Conservation (phyloP, 23 tunicate genomes). For the Botrylloides violaceus region DNA sequence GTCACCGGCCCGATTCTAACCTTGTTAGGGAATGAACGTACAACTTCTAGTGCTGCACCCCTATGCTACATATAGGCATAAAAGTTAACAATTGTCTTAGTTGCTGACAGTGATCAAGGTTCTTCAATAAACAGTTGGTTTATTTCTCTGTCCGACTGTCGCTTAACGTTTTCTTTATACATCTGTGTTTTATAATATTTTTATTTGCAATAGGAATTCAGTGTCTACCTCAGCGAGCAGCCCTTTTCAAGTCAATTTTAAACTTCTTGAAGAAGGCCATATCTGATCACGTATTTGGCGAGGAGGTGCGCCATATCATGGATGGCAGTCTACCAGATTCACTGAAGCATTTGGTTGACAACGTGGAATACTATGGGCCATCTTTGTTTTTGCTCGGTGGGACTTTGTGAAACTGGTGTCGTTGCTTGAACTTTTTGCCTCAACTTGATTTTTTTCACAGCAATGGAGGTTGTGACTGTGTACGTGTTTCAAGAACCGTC, state of each 20-base stretch:
- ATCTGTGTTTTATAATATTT: no score
- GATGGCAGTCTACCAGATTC: conserved; percentile 91
- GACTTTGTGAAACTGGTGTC: background rate
- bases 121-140: no score
- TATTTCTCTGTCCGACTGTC: no score
- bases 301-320: conserved; percentile 95
- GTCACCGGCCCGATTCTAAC: no score
- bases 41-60: no score
- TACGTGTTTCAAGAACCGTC: conserved; percentile 99
- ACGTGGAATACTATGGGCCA: conserved; percentile 93
- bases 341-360: conserved; percentile 91
- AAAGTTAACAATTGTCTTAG: no score
- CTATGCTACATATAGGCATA: no score
- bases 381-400: conserved; percentile 77
- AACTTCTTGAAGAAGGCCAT: conserved; percentile 96
- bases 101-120: no score
- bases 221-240: conserved; percentile 94
- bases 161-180: no score
- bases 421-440: background rate
- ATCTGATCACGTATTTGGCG: conserved; percentile 91
- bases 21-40: no score
- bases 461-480: conserved; percentile 94
- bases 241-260: conserved; percentile 86
- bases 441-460: conserved; percentile 28
- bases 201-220: no score